phyloP scores from a whole-genome alignment of 1,140 invertebrate genomes.

The Nomia melanderi region DNA sequence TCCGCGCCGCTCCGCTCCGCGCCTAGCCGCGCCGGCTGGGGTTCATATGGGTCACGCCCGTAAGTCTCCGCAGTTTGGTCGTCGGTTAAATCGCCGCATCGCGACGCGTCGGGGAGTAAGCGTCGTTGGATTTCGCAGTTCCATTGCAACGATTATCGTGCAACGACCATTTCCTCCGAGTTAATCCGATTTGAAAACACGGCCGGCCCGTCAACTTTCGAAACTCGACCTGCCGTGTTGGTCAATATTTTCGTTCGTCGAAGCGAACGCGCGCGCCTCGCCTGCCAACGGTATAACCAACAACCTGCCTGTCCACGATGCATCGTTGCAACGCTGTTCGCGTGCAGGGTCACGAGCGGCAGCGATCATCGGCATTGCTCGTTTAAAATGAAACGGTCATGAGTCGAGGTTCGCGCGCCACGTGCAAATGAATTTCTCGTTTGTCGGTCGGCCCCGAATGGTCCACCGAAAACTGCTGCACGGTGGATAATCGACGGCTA shows the following conservation, averaged over 20 bases:
- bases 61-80: constrained; percentile 62
- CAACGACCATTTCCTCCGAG: constrained; percentile 4
- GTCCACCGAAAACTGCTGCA: too few species aligned
- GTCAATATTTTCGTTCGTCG: constrained; percentile 2
- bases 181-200: constrained; percentile 4
- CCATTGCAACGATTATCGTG: constrained; percentile 37
- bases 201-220: neutral
- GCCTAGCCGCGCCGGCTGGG: neutral
- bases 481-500: too few species aligned
- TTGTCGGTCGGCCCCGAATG: too few species aligned
- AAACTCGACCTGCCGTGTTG: neutral
- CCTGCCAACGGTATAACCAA: neutral
- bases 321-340: too few species aligned
- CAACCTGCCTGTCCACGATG: neutral
- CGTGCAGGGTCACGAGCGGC: too few species aligned
- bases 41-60: constrained; percentile 58
- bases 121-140: constrained; percentile 5
- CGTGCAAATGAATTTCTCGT: too few species aligned
- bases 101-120: constrained; percentile 23
- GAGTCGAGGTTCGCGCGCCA: too few species aligned
- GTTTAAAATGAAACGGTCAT: too few species aligned
- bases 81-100: constrained; percentile 54
- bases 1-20: neutral
- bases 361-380: too few species aligned
- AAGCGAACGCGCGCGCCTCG: neutral